Conservation (phyloP, 2,888 invertebrate genomes). For the Sipha maydis region DNA sequence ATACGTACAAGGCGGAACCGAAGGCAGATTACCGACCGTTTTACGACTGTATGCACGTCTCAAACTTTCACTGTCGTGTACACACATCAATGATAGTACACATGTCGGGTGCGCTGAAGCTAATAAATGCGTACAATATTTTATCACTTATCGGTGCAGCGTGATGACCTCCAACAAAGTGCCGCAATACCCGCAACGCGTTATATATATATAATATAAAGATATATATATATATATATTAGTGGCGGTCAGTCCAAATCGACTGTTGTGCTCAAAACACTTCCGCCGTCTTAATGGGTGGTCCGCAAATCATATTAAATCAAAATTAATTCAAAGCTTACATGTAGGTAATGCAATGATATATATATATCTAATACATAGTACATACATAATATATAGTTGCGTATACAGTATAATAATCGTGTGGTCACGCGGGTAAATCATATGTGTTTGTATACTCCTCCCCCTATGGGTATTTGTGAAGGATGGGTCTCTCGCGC, state of each 20-base stretch:
- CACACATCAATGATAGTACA: no score
- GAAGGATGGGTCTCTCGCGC: background rate
- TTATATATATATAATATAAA: background rate
- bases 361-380: no score
- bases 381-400: background rate
- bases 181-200: background rate
- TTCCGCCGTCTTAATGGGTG: constrained; percentile 28
- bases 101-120: background rate
- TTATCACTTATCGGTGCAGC: background rate
- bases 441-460: background rate
- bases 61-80: background rate
- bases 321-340: constrained; percentile 14
- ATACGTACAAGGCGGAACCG: background rate
- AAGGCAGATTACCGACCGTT: background rate
- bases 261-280: background rate
- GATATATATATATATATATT: background rate
- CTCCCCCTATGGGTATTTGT: constrained; percentile 1
- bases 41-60: background rate
- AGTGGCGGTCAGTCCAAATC: background rate
- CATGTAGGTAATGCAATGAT: no score
- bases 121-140: background rate
- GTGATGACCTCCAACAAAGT: background rate
- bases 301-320: constrained; percentile 51
- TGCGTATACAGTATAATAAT: constrained; percentile 11
- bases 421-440: constrained; percentile 28